Evolutionary conservation across 2,113 vertebrate species (phyloP), one percentile per base, ranked within the genome.

Genomic region (Dromas ardeola): DNA sequence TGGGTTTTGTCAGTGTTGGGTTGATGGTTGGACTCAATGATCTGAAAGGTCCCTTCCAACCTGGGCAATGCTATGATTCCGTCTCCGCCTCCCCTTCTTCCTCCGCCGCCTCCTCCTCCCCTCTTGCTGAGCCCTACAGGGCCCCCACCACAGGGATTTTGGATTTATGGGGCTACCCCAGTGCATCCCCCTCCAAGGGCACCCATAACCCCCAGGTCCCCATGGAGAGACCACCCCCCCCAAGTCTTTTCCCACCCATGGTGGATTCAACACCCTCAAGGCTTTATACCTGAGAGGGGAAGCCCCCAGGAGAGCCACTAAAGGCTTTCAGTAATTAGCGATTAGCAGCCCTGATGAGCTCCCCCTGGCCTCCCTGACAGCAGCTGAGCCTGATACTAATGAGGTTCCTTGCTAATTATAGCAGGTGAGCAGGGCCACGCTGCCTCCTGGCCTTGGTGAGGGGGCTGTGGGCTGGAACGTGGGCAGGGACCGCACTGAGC

Each of bases 321-420:
- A 59, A 93, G 18, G 13, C 70, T 86, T 52, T 13, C 80, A 30
- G 34, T 27, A 83, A 96, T 93, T 52, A 88, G 40, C 76, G 88
- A 93, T 92, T 85, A 93, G 30, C 70, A 89, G 66, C 38, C 62
- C 79, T 77, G 47, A 79, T 1, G 3, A 92, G 79, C 86, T 67
- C 47, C 45, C 27, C 61, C 19, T 30, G 84, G 91, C 70, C 71
- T 58, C 86, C n/a, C 45, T 25, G 49, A 20, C 6, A 59, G 49
- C 67, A 74, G 45, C 72, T 62, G 77, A 80, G 67, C 42, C 42
- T 8, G 23, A 29, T 5, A 29, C 34, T 84, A 76, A 92, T 10
- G 87, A 94, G 27, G 52, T 70, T 88, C 78, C 70, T 56, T 74
- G 79, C 95, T 96, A 93, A 95, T 95, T 93, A 92, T 27, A 95